These are phyloP conservation scores for Tenodera sinensis DNA, from an alignment of 2,888 invertebrate genomes.

Conservation along the genomic window DNA sequence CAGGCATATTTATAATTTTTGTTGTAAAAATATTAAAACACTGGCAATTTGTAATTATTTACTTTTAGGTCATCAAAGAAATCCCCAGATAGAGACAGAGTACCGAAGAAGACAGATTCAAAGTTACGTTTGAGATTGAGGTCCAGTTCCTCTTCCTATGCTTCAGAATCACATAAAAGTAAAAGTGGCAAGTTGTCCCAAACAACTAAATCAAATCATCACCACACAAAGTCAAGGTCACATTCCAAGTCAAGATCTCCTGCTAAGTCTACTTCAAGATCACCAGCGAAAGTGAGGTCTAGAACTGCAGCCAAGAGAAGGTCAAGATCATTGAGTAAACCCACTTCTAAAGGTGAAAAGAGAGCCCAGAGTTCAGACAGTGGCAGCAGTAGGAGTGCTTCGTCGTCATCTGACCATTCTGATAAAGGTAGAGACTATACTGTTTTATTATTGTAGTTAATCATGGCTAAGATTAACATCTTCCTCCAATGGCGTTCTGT, in stretches of 20 bases:
- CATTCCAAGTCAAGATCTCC: constrained; percentile 40
- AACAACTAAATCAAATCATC: constrained; percentile 31
- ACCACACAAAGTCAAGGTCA: constrained; percentile 38
- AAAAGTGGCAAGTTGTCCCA: background rate
- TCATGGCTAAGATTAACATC: too few relatives aligned
- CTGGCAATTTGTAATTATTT: background rate
- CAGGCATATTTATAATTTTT: background rate
- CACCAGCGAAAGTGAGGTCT: constrained; percentile 35
- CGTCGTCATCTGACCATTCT: constrained; percentile 26
- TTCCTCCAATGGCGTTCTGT: too few relatives aligned
- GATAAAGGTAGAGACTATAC: constrained; percentile 25
- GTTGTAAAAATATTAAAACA: background rate
- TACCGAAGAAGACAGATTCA: background rate
- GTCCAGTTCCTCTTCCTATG: constrained; percentile 33
- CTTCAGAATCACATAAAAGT: constrained; percentile 13
- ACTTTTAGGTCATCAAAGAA: background rate
- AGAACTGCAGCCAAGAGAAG: constrained; percentile 35
- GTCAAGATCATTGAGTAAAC: constrained; percentile 37
- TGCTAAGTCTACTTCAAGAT: constrained; percentile 28
- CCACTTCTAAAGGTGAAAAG: constrained; percentile 38
- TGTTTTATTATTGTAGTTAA: too few relatives aligned
- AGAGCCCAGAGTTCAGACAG: constrained; percentile 20
- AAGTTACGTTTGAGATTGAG: constrained; percentile 38
- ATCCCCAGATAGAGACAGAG: background rate
- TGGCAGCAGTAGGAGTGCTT: constrained; percentile 21